Evolutionary conservation across 1,140 invertebrate species (phyloP).

Genomic region (Bombus turneri): DNA sequence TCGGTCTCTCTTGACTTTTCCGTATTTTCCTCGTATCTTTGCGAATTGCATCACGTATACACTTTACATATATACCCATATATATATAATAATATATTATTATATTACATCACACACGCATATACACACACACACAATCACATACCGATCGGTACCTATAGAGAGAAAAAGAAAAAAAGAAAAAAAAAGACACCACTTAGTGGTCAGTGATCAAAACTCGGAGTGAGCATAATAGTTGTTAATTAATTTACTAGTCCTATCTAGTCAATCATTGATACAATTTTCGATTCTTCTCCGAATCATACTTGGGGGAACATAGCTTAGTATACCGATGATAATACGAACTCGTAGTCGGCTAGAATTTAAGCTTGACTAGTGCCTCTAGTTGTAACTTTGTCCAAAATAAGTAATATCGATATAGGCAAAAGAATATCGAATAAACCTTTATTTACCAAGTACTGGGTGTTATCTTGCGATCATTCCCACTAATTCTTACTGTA

Average conservation of each 20-base stretch:
- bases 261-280: conserved; percentile 45
- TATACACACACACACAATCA: too few species aligned
- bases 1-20: conserved; percentile 27
- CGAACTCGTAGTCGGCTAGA: conserved; percentile 68
- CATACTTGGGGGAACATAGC: conserved; percentile 38
- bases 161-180: too few species aligned
- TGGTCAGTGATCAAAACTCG: conserved; percentile 37
- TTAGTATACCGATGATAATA: conserved; percentile 63
- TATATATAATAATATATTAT: not conserved
- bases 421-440: conserved; percentile 57
- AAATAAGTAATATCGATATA: conserved; percentile 61
- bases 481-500: not conserved
- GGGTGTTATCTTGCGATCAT: conserved; percentile 29
- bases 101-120: not conserved
- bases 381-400: conserved; percentile 72
- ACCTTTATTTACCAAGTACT: conserved; percentile 65
- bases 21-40: conserved; percentile 1
- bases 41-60: conserved; percentile 1
- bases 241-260: conserved; percentile 40
- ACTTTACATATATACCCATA: conserved; percentile 12
- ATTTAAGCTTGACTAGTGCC: conserved; percentile 78
- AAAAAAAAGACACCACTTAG: conserved; percentile 17
- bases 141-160: too few species aligned
- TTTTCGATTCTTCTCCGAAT: conserved; percentile 28
- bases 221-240: conserved; percentile 42